Percentiles rank a stretch among this genome's conserved stretches.
Conservation (phyloP, 2,797 vertebrate genomes). For the Spinibarbus caldwelli region DNA sequence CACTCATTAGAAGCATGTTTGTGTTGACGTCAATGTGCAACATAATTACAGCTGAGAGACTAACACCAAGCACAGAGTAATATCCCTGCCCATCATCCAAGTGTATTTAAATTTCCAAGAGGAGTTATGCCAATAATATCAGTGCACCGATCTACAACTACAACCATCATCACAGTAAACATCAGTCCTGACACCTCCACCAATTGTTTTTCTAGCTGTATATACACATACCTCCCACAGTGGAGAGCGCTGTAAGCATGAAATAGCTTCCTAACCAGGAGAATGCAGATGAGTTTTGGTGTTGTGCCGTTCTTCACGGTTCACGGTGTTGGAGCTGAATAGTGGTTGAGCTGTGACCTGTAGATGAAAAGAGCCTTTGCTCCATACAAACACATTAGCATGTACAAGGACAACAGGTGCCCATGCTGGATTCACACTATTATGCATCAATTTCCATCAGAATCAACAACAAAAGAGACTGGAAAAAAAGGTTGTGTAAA, state of each 20-base stretch:
- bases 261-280: constrained; percentile 53
- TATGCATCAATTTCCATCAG: neutral
- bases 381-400: constrained; percentile 14
- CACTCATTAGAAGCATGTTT: constrained; percentile 21
- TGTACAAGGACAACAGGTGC: constrained; percentile 10
- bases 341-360: constrained; percentile 32
- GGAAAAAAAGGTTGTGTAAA: neutral
- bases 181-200: constrained; percentile 8
- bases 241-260: constrained; percentile 48
- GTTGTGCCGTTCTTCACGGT: constrained; percentile 48
- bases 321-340: constrained; percentile 45
- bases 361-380: constrained; percentile 36
- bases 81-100: neutral
- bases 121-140: constrained; percentile 16
- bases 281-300: constrained; percentile 44
- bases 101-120: neutral
- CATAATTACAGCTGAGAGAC: constrained; percentile 28
- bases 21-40: constrained; percentile 7
- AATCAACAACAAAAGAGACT: neutral
- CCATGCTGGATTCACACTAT: neutral
- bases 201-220: constrained; percentile 43
- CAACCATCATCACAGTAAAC: constrained; percentile 32
- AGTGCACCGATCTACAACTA: constrained; percentile 4
- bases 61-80: constrained; percentile 9
- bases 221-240: constrained; percentile 34